Conservation (phyloP, 1,140 invertebrate genomes). For the Ceratosolen solmsi region DNA sequence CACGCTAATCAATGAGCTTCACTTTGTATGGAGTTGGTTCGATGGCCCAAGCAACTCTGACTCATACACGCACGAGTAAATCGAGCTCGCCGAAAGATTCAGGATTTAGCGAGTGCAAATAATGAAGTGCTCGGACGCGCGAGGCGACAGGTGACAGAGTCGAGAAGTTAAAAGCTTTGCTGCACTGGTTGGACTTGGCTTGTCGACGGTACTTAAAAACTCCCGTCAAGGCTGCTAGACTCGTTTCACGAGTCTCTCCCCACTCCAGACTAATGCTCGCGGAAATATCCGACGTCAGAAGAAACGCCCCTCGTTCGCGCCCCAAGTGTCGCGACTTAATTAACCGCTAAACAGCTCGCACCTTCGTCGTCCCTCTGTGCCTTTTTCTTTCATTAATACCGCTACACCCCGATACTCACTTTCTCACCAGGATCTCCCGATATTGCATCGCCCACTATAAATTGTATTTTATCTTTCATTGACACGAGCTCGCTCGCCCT, state of each 20-base stretch:
- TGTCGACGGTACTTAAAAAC: constrained; percentile 59
- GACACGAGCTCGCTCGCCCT: too few relatives aligned
- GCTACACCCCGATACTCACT: background rate
- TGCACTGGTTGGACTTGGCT: constrained; percentile 26
- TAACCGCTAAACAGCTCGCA: constrained; percentile 31
- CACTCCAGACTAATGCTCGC: background rate
- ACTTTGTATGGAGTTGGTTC: too few relatives aligned
- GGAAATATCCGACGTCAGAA: constrained; percentile 22
- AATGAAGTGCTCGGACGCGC: constrained; percentile 46
- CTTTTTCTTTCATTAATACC: background rate
- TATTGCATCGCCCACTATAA: background rate
- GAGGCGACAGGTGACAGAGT: constrained; percentile 62
- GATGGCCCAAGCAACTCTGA: too few relatives aligned
- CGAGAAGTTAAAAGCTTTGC: constrained; percentile 63
- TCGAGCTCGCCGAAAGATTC: constrained; percentile 1
- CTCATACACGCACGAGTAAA: too few relatives aligned
- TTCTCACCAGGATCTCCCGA: background rate
- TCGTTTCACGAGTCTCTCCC: constrained; percentile 56
- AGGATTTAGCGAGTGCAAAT: background rate
- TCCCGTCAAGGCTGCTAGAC: constrained; percentile 61
- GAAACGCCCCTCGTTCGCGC: constrained; percentile 6
- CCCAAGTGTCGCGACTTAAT: constrained; percentile 26
- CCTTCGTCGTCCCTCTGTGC: background rate
- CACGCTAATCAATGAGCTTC: too few relatives aligned
- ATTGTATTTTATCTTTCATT: background rate